Evolutionary conservation across 2,797 vertebrate species (phyloP), one percentile per base, ranked within the genome.

Genomic region (Etheostoma nigrum): DNA sequence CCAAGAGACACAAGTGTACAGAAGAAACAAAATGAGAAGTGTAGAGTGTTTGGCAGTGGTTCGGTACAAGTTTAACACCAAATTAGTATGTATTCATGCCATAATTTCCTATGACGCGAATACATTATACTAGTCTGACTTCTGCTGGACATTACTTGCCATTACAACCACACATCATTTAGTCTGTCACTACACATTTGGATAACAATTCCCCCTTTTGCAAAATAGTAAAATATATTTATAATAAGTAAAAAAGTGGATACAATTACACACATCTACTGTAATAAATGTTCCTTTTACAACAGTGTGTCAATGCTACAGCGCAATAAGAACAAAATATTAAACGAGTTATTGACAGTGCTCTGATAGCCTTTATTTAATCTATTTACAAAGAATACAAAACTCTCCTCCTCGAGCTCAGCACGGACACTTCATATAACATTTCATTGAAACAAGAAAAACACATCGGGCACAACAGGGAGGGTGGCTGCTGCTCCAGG

Each of bases 351-450:
- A 64, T 14, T 21, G 16, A 47, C 36, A 71, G 36, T 81, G 79
- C 65, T 74, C 59, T 49, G 21, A 79, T 73, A 80, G 53, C 64
- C 65, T 95, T 95, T 94, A 93, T 93, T 94, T 83, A 1, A 84
- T 86, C 82, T 94, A 95, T 95, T 94, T 95, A 96, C 93, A 95
- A 93, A 92, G 83, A 93, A 93, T 94, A 95, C 81, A 95, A 95
- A 95, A 94, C n/a, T 45, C 36, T 52, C 52, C 76, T 74, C 72
- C 44, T 66, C 63, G 5, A 86, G 30, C 44, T 67, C 16, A 53
- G 16, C 73, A 60, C n/a, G 33, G 40, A 65, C 67, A 84, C 5
- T 72, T 70, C 68, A 54, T 9, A 76, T 12, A 67, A 52, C 13
- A 64, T 42, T 79, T 76, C 42, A 12, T 9, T 65, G 42, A 74